Evolutionary conservation across 1,140 invertebrate genomes (phyloP), one percentile per base, ranked within the genome.

Genomic region (Drosophila ficusphila): DNA sequence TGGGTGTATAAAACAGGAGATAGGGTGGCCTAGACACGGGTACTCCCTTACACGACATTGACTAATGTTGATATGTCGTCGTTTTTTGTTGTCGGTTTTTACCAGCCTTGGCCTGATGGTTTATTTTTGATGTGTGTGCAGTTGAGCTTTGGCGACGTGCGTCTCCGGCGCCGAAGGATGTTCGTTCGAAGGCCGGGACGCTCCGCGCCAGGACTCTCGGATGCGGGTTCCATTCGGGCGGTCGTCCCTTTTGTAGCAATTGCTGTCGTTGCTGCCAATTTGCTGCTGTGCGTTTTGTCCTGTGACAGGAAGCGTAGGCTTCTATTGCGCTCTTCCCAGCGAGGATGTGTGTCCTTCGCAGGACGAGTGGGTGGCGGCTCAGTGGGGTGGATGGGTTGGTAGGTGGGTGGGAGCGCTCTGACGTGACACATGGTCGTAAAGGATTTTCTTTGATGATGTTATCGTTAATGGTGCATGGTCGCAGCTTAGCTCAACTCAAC

Each of bases 381-480:
- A 64, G 48, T 51, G 36, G 14, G 14, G 33, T 34, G 36, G 29
- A 9, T 44, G 21, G 41, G 44, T 47, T 25, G n/a, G 7, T 6
- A 25, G 25, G 31, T 16, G 38, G 12, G 27, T 33, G 41, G 42
- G 16, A 47, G 46, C 60, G 51, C 42, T 52, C 47, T 68, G 71
- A 73, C 69, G 62, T 81, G 72, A 79, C 70, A 85, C 56, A 79
- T 72, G 74, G 62, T 86, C 73, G 76, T 86, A 86, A 86, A 86
- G 82, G 81, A 86, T 86, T 86, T 86, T 85, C 81, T 81, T 88
- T 88, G 81, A 86, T 81, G 82, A 62, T 86, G 81, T 74, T 77
- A 81, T 86, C 77, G 82, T 78, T 86, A 86, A 86, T 86, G 73
- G 73, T 69, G 68, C 64, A 77, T 81, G 82, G 73, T 68, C 64